Base-by-base conservation (phyloP, 2,888 invertebrate species). In the Dolomedes plantarius region DNA sequence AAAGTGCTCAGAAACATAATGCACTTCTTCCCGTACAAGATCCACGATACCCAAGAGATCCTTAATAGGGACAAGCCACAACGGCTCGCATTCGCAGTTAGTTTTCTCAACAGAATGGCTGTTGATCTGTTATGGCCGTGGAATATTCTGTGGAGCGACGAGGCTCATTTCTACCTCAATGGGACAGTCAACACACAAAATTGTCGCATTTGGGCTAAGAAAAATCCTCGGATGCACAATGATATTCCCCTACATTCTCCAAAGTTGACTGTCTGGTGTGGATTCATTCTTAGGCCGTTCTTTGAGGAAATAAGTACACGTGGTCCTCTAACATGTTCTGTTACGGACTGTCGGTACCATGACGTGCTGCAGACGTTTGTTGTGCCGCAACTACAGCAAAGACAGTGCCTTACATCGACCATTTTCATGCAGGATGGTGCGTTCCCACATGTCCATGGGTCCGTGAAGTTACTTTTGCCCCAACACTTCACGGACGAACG, bases 1-100 rank as follows among this genome's bases (percentile, higher is more conserved):
- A 71, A 71, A 71, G 50, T 50, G 28, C 71, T 71, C 50, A 11
- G 71, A 46, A 71, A 71, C 29, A 71, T 71, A 50, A 71, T 29
- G 28, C 50, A 46, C 29, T 71, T n/a, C n/a, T 46, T 71, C 1
- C 31, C 29, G 50, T 72, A 31, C 31, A 72, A 72, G 72, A 72
- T 72, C n/a, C 64, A 9, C 64, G 28, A 64, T 11, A 64, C 28
- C 64, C 64, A 64, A 1, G 2, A 64, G 27, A 2, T 28, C 28
- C 64, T 64, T 64, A 23, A 64, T 28, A 28, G 64, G 29, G 64
- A 64, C 27, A 64, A 28, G 29, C 29, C 64, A 64, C 1, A 64
- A 28, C 27, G 5, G 64, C 64, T 28, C 28, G 64, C 11, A 64
- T 64, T 64, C 16, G 64, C 27, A 64, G 64, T 64, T 64, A 27